phyloP scores from a whole-genome alignment of 2,797 vertebrate species.

The Lithobates sylvaticus region DNA sequence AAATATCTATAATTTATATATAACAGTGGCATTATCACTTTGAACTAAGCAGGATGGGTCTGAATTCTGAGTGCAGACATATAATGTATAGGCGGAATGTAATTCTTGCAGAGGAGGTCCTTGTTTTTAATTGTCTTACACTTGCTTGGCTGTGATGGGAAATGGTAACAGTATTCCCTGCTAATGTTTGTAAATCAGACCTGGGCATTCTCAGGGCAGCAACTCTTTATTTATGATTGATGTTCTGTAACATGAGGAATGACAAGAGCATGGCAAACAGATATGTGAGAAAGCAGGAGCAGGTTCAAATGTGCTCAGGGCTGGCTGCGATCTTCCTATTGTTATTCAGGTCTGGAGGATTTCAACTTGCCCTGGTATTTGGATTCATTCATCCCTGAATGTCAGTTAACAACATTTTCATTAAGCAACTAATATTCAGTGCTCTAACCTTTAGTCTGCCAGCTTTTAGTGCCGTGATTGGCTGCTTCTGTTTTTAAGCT shows the following conservation, averaged over 20 bases:
- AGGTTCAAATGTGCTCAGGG: slow-evolving; percentile 75
- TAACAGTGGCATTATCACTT: background rate
- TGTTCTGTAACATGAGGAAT: slow-evolving; percentile 88
- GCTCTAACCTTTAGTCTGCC: slow-evolving; percentile 35
- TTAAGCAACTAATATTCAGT: slow-evolving; percentile 66
- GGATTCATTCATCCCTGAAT: slow-evolving; percentile 67
- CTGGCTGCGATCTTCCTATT: slow-evolving; percentile 75
- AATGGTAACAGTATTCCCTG: slow-evolving; percentile 88
- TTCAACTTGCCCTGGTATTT: slow-evolving; percentile 63
- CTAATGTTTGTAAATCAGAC: slow-evolving; percentile 92
- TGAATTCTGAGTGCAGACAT: background rate
- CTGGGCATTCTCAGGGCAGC: slow-evolving; percentile 83
- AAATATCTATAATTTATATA: background rate
- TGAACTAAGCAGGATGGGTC: background rate
- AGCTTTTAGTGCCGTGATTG: slow-evolving; percentile 31
- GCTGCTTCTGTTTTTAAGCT: slow-evolving; percentile 24
- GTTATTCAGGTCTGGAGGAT: slow-evolving; percentile 76
- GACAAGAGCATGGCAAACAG: slow-evolving; percentile 84
- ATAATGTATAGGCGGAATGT: background rate
- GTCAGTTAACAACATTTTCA: slow-evolving; percentile 67
- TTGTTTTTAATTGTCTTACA: slow-evolving; percentile 69
- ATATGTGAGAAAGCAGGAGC: slow-evolving; percentile 73
- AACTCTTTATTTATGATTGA: slow-evolving; percentile 85
- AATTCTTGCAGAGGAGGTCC: slow-evolving; percentile 39
- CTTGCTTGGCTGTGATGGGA: slow-evolving; percentile 76